These are phyloP conservation scores for Emydura subglobosa DNA, from an alignment of 2,113 vertebrate species.

Conservation along the genomic window DNA sequence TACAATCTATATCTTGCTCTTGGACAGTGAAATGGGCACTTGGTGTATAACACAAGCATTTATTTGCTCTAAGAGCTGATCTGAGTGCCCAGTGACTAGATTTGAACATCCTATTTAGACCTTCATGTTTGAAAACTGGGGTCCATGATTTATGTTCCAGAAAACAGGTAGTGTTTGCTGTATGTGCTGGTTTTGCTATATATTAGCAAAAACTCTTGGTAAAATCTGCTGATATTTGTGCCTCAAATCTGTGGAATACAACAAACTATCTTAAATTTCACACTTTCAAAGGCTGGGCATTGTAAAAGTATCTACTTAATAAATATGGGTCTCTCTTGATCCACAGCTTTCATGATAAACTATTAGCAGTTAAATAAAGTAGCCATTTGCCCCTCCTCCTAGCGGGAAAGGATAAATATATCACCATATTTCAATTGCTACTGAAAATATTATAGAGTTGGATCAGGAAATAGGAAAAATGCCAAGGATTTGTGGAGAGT, in stretches of 20 bases:
- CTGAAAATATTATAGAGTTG: not conserved
- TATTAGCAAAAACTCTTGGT: rapidly evolving
- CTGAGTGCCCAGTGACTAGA: not conserved
- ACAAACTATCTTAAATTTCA: not conserved
- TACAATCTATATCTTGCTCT: not conserved
- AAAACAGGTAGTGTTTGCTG: not conserved
- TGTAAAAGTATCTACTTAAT: not conserved
- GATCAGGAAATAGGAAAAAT: not conserved
- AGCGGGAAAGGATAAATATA: not conserved
- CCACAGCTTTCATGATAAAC: not conserved
- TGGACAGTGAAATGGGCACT: not conserved
- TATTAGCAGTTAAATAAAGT: not conserved
- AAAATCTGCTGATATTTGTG: not conserved
- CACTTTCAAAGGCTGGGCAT: not conserved
- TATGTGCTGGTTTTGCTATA: not conserved
- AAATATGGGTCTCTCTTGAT: not conserved
- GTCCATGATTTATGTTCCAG: rapidly evolving
- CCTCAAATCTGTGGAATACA: not conserved
- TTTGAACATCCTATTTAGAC: not conserved
- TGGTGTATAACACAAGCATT: not conserved
- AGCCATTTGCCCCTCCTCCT: not conserved
- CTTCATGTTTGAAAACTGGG: not conserved
- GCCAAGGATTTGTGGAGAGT: not conserved
- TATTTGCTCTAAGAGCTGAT: not conserved
- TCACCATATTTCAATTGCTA: not conserved